These are phyloP conservation scores for Hirtodrosophila duncani DNA, from an alignment of 2,888 invertebrate species.

Conservation along the genomic window DNA sequence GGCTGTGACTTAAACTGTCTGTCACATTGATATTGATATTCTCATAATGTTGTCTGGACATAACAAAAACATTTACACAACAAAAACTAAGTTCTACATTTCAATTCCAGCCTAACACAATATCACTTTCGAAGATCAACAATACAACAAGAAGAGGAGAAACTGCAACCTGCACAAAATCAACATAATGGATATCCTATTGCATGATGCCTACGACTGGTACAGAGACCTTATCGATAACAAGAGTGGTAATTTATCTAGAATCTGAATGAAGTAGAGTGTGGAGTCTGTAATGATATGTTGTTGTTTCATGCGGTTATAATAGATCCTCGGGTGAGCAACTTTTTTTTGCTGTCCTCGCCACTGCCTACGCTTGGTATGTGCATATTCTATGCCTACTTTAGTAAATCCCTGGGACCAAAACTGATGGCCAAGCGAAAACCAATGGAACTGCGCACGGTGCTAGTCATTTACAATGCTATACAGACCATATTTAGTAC, in stretches of 20 bases:
- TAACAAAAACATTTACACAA: neutral
- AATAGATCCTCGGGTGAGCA: slow-evolving; percentile 91
- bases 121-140: no score
- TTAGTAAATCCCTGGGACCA: slow-evolving; percentile 90
- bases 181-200: slow-evolving; percentile 74
- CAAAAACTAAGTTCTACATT: no score
- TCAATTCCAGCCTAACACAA: no score
- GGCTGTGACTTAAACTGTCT: slow-evolving; percentile 1
- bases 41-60: no score
- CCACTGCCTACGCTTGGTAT: slow-evolving; percentile 91
- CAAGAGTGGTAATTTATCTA: slow-evolving; percentile 85
- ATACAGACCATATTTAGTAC: slow-evolving; percentile 93
- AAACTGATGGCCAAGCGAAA: slow-evolving; percentile 93
- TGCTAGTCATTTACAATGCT: slow-evolving; percentile 92
- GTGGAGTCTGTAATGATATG: no score
- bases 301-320: neutral
- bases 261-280: no score
- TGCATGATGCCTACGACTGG: slow-evolving; percentile 80
- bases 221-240: slow-evolving; percentile 86
- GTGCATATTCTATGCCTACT: slow-evolving; percentile 90
- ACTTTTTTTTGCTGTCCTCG: slow-evolving; percentile 93
- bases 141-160: slow-evolving; percentile 11
- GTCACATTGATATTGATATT: no score
- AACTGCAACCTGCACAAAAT: no score
- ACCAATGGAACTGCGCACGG: slow-evolving; percentile 88